Conservation (phyloP, 2,888 invertebrate species). For the Agrilus mali region DNA sequence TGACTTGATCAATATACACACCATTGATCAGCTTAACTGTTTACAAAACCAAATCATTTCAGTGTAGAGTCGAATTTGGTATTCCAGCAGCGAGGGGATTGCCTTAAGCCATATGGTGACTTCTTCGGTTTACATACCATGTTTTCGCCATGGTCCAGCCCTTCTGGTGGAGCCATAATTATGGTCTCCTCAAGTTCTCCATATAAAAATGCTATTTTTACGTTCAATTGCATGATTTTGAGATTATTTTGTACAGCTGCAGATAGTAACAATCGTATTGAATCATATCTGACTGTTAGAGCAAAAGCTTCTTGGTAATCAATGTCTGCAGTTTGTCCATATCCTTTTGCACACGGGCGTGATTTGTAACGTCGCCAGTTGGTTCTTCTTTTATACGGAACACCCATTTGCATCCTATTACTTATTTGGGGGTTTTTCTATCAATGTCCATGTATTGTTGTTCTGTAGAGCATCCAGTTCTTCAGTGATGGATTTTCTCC, state of each 20-base stretch:
- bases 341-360: conserved; percentile 12
- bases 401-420: conserved; percentile 10
- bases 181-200: conserved; percentile 8
- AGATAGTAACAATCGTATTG: conserved; percentile 4
- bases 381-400: conserved; percentile 1
- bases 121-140: conserved; percentile 10
- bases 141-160: not conserved
- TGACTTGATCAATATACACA: conserved; percentile 2
- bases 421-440: conserved; percentile 1
- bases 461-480: conserved; percentile 1
- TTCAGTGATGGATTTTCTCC: conserved; percentile 1
- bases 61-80: conserved; percentile 5
- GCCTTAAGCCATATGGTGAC: conserved; percentile 12
- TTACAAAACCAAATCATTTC: not conserved
- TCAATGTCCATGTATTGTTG: conserved; percentile 10
- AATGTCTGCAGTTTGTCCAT: conserved; percentile 6
- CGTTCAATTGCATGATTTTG: conserved; percentile 7
- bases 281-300: conserved; percentile 4
- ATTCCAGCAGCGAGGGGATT: conserved; percentile 13
- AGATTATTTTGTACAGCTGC: not conserved
- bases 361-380: conserved; percentile 10
- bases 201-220: conserved; percentile 6
- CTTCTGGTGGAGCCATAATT: conserved; percentile 5
- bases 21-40: conserved; percentile 4
- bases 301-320: conserved; percentile 4